These are phyloP conservation scores for Cryptocheilus praepositus DNA, from an alignment of 2,888 invertebrate genomes.

Conservation along the genomic window DNA sequence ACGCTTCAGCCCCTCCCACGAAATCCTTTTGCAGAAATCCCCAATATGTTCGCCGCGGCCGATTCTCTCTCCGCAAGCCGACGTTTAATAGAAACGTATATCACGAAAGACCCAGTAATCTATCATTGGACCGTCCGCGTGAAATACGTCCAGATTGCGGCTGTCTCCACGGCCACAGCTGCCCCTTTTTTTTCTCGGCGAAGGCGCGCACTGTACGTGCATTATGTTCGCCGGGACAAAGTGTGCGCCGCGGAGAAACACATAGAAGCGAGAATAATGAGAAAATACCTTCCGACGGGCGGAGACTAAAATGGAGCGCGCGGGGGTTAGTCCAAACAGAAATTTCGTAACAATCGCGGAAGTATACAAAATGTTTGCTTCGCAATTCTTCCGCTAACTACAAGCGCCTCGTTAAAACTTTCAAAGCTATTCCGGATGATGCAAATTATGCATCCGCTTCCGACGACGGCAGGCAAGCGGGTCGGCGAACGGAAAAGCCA, in stretches of 20 bases:
- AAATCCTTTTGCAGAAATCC: too few species aligned
- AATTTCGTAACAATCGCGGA: constrained; percentile 29
- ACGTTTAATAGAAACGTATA: too few species aligned
- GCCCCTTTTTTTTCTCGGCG: too few species aligned
- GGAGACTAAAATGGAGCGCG: constrained; percentile 13
- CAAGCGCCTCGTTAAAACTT: constrained; percentile 40
- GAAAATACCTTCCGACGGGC: background rate
- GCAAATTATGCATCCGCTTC: constrained; percentile 36
- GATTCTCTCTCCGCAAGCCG: too few species aligned
- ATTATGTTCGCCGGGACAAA: background rate
- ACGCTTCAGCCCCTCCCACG: too few species aligned
- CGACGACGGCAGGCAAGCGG: constrained; percentile 11
- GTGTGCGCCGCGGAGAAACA: too few species aligned
- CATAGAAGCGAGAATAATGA: background rate
- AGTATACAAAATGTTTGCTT: constrained; percentile 26
- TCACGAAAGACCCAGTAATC: too few species aligned
- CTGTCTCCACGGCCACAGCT: too few species aligned
- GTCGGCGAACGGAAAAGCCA: background rate
- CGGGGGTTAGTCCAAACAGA: constrained; percentile 19
- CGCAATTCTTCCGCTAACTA: constrained; percentile 20
- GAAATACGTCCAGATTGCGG: too few species aligned
- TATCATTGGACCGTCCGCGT: too few species aligned
- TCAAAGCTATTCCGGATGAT: constrained; percentile 33
- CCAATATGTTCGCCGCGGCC: too few species aligned
- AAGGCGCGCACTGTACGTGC: background rate